Base-by-base conservation (phyloP, 37 sponge, comb jelly and placozoan genomes). In the Bolinopsis microptera region DNA sequence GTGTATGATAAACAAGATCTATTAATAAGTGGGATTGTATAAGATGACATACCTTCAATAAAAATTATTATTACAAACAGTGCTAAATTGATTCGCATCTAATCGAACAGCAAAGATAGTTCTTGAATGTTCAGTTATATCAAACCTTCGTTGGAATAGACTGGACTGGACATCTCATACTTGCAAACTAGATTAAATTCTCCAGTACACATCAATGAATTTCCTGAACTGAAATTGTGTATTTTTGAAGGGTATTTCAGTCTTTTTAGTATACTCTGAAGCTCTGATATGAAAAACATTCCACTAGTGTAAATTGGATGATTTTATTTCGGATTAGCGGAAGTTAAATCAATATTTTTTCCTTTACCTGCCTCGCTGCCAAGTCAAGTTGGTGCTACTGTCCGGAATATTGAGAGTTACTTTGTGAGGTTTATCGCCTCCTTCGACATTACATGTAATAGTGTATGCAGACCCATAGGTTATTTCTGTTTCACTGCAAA, bases 361-460 rank as follows among this genome's bases (percentile, higher is more conserved):
- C 61, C 13, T 13, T 48, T 13, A 48, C 61, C 61, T 13, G 13
- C 13, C 61, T 32, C 80, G 27, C 21, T 27, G 9, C 80, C 80
- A 77, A 35, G 37, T 77, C 34, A 77, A 36, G 0, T 77, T 32
- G 5, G 0, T 35, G 1, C 34, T 36, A 34, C 21, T 77, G 33
- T 77, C 32, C 2, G 80, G 80, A 32, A 13, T 77, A 32, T 28
- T 33, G 21, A 77, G 36, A 34, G 32, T 32, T 32, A 77, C 80
- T 32, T 77, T 77, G 37, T 77, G 80, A 9, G 80, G 80, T 32
- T 27, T 32, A 1, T 32, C 36, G 1, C 80, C 80, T 34, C 80
- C 80, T 1, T 35, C 80, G 33, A 77, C 80, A 32, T 16, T 77
- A 77, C 80, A 77, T 9, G 80, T 77, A 32, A 77, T 18, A 35